Conservation (phyloP, 92 coral and sea anemone species). For the Siderastrea siderea region DNA sequence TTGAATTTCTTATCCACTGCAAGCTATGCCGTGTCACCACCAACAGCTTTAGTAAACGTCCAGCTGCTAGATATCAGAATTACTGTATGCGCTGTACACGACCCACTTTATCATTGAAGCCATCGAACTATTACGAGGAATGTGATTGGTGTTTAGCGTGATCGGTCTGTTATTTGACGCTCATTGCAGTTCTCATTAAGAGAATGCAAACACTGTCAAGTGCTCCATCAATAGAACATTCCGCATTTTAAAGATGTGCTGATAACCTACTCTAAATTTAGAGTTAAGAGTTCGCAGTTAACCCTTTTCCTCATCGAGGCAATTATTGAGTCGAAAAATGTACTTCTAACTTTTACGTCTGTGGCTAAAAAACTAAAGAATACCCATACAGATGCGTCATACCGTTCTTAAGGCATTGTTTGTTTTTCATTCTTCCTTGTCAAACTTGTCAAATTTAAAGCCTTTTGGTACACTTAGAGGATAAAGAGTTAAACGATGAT, state of each 20-base stretch:
- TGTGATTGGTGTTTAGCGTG: conserved; percentile 40
- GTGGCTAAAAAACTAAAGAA: background rate
- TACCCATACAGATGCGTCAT: too few species aligned
- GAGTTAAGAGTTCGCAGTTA: too few species aligned
- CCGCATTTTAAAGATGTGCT: conserved; percentile 6
- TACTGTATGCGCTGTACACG: background rate
- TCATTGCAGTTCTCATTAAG: conserved; percentile 12
- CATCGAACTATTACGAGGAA: conserved; percentile 2
- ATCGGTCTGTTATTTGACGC: conserved; percentile 38
- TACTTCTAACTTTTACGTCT: background rate
- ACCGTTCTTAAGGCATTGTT: background rate
- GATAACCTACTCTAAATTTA: conserved; percentile 32
- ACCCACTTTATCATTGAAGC: conserved; percentile 1
- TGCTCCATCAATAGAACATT: conserved; percentile 24
- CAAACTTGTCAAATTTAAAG: background rate
- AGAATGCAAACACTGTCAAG: conserved; percentile 38
- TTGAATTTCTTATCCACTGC: conserved; percentile 32
- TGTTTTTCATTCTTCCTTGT: too few species aligned
- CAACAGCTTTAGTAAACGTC: background rate
- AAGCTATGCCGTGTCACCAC: background rate
- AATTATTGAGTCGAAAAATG: background rate
- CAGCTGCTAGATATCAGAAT: conserved; percentile 1
- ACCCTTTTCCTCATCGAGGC: background rate
- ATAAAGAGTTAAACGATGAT: conserved; percentile 1
- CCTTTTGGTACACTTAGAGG: background rate